These are phyloP conservation scores for Gymnosoma rotundatum DNA, from an alignment of 2,888 invertebrate species.

Conservation along the genomic window DNA sequence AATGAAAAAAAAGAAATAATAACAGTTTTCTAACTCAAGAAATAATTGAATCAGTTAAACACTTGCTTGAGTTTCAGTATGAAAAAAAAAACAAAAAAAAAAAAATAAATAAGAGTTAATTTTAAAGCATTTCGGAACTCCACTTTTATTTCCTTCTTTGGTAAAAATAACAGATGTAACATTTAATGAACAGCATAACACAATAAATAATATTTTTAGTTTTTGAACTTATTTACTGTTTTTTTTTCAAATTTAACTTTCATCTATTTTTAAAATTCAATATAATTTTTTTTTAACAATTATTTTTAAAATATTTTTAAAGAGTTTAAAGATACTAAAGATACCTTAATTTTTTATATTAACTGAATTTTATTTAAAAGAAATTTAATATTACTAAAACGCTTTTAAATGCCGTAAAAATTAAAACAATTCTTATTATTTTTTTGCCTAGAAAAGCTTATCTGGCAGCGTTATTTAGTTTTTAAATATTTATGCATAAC, in stretches of 20 bases:
- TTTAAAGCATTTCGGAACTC: no score
- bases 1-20: no score
- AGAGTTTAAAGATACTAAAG: neutral
- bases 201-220: constrained; percentile 9
- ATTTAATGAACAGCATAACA: no score
- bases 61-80: no score
- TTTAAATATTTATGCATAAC: neutral
- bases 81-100: no score
- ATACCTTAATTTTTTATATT: neutral
- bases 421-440: constrained; percentile 4
- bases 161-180: neutral
- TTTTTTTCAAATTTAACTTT: neutral
- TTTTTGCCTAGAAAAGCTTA: neutral
- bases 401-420: constrained; percentile 46
- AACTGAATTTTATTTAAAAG: constrained; percentile 24
- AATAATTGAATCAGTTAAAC: no score
- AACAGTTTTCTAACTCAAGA: no score
- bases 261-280: neutral
- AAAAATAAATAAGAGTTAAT: no score
- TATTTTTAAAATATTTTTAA: neutral
- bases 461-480: constrained; percentile 55
- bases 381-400: constrained; percentile 43
- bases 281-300: neutral
- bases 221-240: neutral
- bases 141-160: no score